Evolutionary conservation across 2,888 invertebrate genomes (phyloP).

Genomic region (Chalcosyrphus nemorum): DNA sequence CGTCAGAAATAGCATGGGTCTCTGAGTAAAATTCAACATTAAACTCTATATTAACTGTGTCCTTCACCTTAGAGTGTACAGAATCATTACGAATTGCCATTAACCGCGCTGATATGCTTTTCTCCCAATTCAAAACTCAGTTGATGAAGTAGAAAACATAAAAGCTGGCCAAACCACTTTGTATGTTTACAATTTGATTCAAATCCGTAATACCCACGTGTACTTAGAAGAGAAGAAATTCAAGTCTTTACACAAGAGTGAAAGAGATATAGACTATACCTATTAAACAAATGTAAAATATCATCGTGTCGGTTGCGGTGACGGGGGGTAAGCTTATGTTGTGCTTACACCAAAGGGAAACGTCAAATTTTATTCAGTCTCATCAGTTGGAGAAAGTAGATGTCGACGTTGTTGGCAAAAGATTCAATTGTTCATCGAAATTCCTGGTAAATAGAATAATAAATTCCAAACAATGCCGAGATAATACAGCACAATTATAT

Average conservation of each 20-base stretch:
- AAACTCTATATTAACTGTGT: not conserved
- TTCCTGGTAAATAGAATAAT: slow-evolving; percentile 1
- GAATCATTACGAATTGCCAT: not conserved
- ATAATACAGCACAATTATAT: slow-evolving; percentile 5
- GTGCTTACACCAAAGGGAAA: slow-evolving; percentile 42
- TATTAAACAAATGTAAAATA: no score
- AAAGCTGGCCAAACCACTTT: slow-evolving; percentile 29
- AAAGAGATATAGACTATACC: not conserved
- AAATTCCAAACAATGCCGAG: slow-evolving; percentile 15
- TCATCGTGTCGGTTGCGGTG: not conserved
- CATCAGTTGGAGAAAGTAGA: slow-evolving; percentile 53
- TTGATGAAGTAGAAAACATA: no score
- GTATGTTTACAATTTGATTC: slow-evolving; percentile 53
- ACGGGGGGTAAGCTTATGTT: not conserved
- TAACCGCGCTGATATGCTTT: not conserved
- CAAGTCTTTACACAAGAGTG: not conserved
- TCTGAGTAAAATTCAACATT: not conserved
- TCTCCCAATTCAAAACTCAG: not conserved
- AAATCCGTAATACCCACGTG: slow-evolving; percentile 37
- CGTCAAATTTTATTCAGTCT: slow-evolving; percentile 62
- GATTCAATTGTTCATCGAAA: slow-evolving; percentile 23
- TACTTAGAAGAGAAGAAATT: not conserved
- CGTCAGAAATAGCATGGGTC: not conserved
- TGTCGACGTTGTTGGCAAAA: slow-evolving; percentile 28
- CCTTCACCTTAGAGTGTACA: slow-evolving; percentile 8